Conservation (phyloP, 2,113 vertebrate species). For the Pitta sordida region DNA sequence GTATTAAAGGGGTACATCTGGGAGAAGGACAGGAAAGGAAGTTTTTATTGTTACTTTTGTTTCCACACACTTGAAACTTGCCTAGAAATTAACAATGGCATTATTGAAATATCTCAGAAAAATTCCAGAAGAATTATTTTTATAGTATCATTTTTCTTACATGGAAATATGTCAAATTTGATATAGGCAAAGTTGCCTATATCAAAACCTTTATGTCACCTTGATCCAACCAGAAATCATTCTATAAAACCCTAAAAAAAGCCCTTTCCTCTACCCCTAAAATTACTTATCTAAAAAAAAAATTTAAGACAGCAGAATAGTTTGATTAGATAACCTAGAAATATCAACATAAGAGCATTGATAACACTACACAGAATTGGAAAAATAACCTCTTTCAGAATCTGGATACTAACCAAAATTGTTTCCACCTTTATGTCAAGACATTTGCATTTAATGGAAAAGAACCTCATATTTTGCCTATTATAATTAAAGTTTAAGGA, state of each 20-base stretch:
- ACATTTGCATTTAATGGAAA: neutral
- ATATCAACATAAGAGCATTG: neutral
- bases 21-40: neutral
- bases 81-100: neutral
- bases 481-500: neutral
- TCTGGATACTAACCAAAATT: neutral
- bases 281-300: neutral
- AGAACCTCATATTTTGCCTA: neutral
- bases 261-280: rapidly evolving
- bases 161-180: neutral
- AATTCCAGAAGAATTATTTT: neutral
- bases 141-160: neutral
- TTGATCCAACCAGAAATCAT: neutral
- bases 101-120: neutral
- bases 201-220: neutral
- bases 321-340: neutral
- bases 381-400: neutral
- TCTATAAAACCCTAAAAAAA: rapidly evolving
- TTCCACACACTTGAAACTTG: neutral
- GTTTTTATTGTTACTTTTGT: neutral
- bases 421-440: neutral
- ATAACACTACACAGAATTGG: neutral
- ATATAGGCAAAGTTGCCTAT: neutral
- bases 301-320: neutral
- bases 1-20: neutral